Conservation (phyloP, 2,888 invertebrate genomes). For the Anoplius nigerrimus region DNA sequence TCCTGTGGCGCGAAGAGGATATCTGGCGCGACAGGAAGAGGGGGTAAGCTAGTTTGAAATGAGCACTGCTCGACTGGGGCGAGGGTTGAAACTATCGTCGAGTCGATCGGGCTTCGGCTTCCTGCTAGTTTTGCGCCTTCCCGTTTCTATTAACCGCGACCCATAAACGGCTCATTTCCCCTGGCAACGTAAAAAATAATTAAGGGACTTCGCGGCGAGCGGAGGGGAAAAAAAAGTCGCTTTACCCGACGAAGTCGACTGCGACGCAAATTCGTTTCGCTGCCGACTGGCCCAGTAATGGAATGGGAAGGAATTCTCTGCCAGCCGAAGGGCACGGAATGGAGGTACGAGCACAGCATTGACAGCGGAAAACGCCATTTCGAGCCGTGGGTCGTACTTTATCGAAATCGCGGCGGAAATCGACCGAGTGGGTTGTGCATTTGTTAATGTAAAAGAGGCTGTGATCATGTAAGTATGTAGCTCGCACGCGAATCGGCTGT, state of each 20-base stretch:
- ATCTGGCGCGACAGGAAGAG: too few relatives aligned
- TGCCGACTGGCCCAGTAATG: constrained; percentile 12
- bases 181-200: constrained; percentile 16
- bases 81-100: too few relatives aligned
- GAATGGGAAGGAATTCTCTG: constrained; percentile 14
- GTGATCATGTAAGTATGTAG: too few relatives aligned
- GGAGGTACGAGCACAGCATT: not conserved
- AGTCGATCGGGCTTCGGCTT: too few relatives aligned
- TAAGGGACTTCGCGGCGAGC: constrained; percentile 3
- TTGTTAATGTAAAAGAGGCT: too few relatives aligned
- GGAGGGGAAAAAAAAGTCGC: not conserved
- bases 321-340: not conserved
- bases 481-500: too few relatives aligned
- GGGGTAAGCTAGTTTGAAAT: too few relatives aligned
- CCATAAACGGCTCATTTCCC: not conserved
- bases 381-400: not conserved
- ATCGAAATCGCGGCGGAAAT: not conserved
- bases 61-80: too few relatives aligned
- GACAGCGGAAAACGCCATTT: not conserved
- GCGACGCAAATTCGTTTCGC: not conserved
- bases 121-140: not conserved
- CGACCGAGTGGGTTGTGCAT: too few relatives aligned
- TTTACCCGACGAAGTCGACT: not conserved
- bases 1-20: too few relatives aligned
- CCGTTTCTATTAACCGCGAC: constrained; percentile 11